Evolutionary conservation across 1,140 invertebrate species (phyloP).

Genomic region (Drosophila melanica): DNA sequence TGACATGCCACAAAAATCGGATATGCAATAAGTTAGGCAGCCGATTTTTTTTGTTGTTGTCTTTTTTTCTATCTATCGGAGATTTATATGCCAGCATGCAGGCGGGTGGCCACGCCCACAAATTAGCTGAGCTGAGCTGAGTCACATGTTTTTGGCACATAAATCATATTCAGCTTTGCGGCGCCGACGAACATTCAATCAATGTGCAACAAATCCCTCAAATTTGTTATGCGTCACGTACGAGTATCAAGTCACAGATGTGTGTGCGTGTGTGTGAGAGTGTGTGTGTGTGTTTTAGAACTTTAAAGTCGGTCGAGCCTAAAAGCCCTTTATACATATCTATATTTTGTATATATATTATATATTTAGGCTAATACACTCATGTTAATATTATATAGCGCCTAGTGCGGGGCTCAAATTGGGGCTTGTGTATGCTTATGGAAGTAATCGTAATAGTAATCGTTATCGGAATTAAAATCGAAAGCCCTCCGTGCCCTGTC

Average conservation of each 20-base stretch:
- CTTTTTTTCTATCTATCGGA: too few relatives aligned
- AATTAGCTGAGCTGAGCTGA: conserved; percentile 24
- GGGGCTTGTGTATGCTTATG: conserved; percentile 18
- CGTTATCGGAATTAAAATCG: conserved; percentile 28
- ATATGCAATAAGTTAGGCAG: conserved; percentile 58
- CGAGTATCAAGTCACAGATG: conserved; percentile 56
- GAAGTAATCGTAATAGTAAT: conserved; percentile 40
- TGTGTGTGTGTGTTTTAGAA: conserved; percentile 8
- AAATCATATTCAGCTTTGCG: conserved; percentile 77
- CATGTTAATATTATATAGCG: conserved; percentile 19
- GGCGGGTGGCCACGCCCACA: conserved; percentile 7
- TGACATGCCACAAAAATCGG: conserved; percentile 29
- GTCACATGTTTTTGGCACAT: conserved; percentile 40
- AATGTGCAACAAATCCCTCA: conserved; percentile 75
- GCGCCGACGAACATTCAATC: conserved; percentile 70
- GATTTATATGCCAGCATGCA: background rate
- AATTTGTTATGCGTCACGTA: conserved; percentile 81
- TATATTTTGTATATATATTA: background rate
- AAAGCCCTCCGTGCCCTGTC: background rate
- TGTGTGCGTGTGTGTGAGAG: conserved; percentile 12
- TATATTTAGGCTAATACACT: conserved; percentile 23
- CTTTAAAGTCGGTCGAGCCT: conserved; percentile 34
- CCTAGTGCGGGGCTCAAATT: conserved; percentile 13
- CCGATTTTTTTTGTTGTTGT: conserved; percentile 9
- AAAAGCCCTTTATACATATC: conserved; percentile 3